Conservation (phyloP, 2,888 invertebrate species). For the Xanthia icteritia region DNA sequence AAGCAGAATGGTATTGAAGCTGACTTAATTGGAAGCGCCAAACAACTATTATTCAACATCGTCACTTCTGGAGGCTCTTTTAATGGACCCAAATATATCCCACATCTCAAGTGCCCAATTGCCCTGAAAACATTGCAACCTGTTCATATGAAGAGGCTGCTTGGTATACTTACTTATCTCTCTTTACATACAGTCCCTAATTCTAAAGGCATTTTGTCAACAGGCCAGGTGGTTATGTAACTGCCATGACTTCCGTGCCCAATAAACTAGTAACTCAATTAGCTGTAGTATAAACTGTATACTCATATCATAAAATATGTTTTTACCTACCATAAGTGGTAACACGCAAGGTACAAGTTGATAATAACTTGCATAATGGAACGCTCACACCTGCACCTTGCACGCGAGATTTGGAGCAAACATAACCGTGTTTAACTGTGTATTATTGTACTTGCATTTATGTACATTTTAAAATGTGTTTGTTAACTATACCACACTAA, state of each 20-base stretch:
- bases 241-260: not conserved
- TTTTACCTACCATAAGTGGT: constrained; percentile 31
- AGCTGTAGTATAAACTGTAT: constrained; percentile 26
- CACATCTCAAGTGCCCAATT: not conserved
- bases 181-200: not conserved
- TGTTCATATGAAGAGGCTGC: not conserved
- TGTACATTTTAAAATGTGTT: not conserved
- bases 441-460: not conserved
- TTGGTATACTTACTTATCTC: not conserved
- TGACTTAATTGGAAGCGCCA: not conserved
- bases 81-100: not conserved
- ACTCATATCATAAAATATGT: constrained; percentile 36
- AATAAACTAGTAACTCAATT: constrained; percentile 36
- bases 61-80: not conserved
- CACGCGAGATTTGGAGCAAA: constrained; percentile 55
- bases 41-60: not conserved
- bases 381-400: constrained; percentile 55
- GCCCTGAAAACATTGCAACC: not conserved
- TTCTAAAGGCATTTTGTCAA: not conserved
- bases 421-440: constrained; percentile 24
- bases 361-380: constrained; percentile 64
- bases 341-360: constrained; percentile 53
- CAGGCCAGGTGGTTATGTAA: not conserved
- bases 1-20: no score
- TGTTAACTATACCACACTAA: not conserved